These are phyloP conservation scores for Andrena chrysosceles DNA, from an alignment of 2,888 invertebrate genomes.

Conservation along the genomic window DNA sequence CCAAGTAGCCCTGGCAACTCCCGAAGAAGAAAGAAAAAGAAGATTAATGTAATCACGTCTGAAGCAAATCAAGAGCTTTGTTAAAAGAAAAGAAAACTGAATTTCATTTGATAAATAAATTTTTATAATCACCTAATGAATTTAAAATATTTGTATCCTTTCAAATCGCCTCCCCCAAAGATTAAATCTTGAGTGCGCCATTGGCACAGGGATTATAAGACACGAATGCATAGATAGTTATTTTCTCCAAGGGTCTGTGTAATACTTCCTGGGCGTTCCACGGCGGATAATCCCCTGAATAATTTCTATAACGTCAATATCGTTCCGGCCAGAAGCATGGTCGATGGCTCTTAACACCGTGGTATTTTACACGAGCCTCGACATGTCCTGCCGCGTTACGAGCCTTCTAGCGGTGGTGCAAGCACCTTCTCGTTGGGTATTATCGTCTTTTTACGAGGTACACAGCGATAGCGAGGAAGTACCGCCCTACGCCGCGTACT, in stretches of 20 bases:
- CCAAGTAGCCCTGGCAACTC: too few relatives aligned
- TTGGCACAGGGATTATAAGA: too few relatives aligned
- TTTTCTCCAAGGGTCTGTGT: not conserved
- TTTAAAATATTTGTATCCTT: too few relatives aligned
- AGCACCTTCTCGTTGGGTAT: slow-evolving; percentile 45
- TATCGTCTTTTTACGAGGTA: slow-evolving; percentile 58
- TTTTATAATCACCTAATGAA: too few relatives aligned
- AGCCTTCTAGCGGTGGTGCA: slow-evolving; percentile 9
- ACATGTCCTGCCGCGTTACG: slow-evolving; percentile 23
- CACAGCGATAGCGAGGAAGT: slow-evolving; percentile 34
- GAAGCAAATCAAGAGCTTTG: too few relatives aligned
- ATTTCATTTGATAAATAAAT: too few relatives aligned
- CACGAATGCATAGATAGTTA: not conserved
- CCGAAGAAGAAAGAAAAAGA: too few relatives aligned
- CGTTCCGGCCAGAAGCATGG: slow-evolving; percentile 10
- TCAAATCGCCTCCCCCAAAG: too few relatives aligned
- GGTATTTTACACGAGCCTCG: slow-evolving; percentile 29
- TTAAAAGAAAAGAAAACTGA: too few relatives aligned
- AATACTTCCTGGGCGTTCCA: not conserved
- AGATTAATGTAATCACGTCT: too few relatives aligned
- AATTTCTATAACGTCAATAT: slow-evolving; percentile 24
- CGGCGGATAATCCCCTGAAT: slow-evolving; percentile 6
- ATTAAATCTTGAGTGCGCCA: too few relatives aligned
- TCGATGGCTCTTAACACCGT: slow-evolving; percentile 19
- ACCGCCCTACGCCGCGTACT: slow-evolving; percentile 10